Base-by-base conservation (phyloP, 2,797 vertebrate genomes). In the Crax fasciolata region DNA sequence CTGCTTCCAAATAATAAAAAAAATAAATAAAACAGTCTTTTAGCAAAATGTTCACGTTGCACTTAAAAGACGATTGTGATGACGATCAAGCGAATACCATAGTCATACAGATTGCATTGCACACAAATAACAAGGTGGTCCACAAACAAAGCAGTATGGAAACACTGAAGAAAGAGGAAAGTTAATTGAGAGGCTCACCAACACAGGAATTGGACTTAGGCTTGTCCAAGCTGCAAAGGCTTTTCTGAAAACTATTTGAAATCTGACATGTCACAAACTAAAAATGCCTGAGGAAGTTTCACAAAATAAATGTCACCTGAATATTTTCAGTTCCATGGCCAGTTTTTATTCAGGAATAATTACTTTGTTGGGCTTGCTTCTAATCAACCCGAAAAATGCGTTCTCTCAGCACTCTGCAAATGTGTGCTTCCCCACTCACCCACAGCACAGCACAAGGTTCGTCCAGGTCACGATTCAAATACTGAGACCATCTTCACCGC, bases 381-480 rank as follows among this genome's bases (percentile, higher is more conserved):
- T 44, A 94, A 74, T 59, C 49, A 90, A 89, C 52, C 28, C 74
- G 52, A 89, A 92, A 81, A 87, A 71, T 24, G 32, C 35, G 18
- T 74, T 90, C 89, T 79, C 75, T 54, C 44, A 84, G 44, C 57
- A 65, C 27, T 55, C 65, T 67, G 7, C 39, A 46, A 63, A 85
- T 65, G 68, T 44, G 63, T 62, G 83, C 44, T 78, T 84, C 46
- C 52, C 82, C 78, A 73, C 61, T 87, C 57, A 80, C 81, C 52
- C 87, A 80, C 61, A 87, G 79, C 28, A 59, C 66, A 70, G 85
- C 63, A 58, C 0, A 1, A 43, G 57, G 67, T 43, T 77, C 75
- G 67, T 46, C 44, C 81, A 79, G 74, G 86, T 68, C 81, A 80
- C 13, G 17, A 90, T 17, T 88, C 81, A 79, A 77, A 59, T 11